phyloP scores from a whole-genome alignment of 2,888 invertebrate species.

The Morpho achilles region DNA sequence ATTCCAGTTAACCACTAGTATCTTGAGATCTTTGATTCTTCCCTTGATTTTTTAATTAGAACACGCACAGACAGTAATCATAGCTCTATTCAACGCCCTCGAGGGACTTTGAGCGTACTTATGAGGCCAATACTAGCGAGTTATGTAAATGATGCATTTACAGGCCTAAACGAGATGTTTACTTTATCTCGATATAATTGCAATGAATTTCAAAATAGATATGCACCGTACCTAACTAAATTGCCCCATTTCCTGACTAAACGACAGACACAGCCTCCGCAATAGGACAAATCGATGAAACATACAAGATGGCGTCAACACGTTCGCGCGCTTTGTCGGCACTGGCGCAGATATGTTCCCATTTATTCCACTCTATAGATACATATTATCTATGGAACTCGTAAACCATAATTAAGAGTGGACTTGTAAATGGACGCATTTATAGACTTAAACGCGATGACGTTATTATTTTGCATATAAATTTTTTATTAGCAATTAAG shows the following conservation, averaged over 20 bases:
- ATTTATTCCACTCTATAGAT: conserved; percentile 37
- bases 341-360: conserved; percentile 35
- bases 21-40: too few species aligned
- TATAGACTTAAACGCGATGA: conserved; percentile 11
- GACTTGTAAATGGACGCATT: conserved; percentile 25
- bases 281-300: conserved; percentile 38
- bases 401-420: conserved; percentile 39
- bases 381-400: conserved; percentile 32
- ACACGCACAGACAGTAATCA: too few species aligned
- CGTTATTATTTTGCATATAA: conserved; percentile 28
- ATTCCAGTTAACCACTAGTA: too few species aligned
- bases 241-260: conserved; percentile 23
- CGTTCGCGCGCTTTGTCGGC: conserved; percentile 37
- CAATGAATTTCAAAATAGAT: conserved; percentile 6
- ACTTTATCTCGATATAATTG: conserved; percentile 10
- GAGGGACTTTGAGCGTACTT: too few species aligned
- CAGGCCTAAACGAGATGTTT: background rate
- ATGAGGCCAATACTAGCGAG: too few species aligned
- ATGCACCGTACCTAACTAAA: conserved; percentile 11
- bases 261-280: conserved; percentile 16
- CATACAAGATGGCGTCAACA: conserved; percentile 39
- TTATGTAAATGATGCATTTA: too few species aligned
- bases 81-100: too few species aligned
- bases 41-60: too few species aligned
- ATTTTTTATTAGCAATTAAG: conserved; percentile 29